Base-by-base conservation (phyloP, 1,140 invertebrate species). In the Musca vetustissima region DNA sequence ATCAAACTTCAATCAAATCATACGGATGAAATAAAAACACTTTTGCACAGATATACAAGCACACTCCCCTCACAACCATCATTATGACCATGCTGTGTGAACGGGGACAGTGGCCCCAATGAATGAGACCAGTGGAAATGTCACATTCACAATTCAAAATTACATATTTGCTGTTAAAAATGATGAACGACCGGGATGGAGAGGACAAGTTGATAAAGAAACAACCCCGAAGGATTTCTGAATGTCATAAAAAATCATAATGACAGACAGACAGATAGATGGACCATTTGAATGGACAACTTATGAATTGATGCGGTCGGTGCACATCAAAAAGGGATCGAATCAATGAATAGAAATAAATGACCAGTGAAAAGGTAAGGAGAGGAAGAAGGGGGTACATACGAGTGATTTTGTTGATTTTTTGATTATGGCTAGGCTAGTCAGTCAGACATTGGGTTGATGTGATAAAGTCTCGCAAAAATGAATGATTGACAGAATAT, bases 1-100 rank as follows among this genome's bases (percentile, higher is more conserved):
- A 61, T 61, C 57, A 61, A 19, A 61, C 57, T 61, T 61, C 57
- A 61, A 61, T 61, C 57, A 61, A 61, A 61, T 61, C 57, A 61
- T 61, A 61, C 28, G 36, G 57, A 61, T 61, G 57, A 61, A 61
- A 17, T 61, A 36, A 22, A 61, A 43, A 43, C 36, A 43, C 36
- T 43, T 43, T 43, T 13, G 11, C 36, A 43, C 36, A 43, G 36
- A 43, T 43, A 43, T 11, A 43, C 36, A 43, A 4, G 1, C 11
- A 43, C 36, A 43, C 36, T 4, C 28, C 28, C 28, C 28, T 43
- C 36, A 43, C 13, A 13, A 43, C 6, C 36, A 43, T 43, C 36
- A 13, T 43, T 43, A 8, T 43, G 4, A 2, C 36, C 4, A 11
- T 6, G 11, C 36, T 32, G 1, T 43, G 11, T 8, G 11, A 43